Conservation (phyloP, 2,888 invertebrate species). For the Tenthredo distinguenda region DNA sequence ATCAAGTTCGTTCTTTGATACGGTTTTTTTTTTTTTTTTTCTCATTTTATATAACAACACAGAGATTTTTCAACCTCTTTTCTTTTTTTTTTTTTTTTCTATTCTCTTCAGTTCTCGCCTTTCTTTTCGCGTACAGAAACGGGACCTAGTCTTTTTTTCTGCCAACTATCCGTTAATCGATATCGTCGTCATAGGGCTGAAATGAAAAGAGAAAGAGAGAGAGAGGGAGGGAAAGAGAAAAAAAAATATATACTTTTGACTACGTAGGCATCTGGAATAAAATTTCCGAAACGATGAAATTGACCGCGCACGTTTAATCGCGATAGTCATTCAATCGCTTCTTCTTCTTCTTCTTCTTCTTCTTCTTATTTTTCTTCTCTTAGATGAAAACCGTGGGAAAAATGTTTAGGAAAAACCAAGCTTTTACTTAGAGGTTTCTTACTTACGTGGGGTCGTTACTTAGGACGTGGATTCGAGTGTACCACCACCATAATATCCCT, state of each 20-base stretch:
- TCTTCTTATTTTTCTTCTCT: background rate
- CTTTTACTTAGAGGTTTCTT: background rate
- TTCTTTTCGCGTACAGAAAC: background rate
- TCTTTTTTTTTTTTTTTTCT: background rate
- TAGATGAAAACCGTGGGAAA: background rate
- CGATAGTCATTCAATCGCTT: background rate
- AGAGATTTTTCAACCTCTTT: background rate
- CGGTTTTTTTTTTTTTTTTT: background rate
- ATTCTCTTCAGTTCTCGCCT: too few relatives aligned
- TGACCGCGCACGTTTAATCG: background rate
- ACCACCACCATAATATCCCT: too few relatives aligned
- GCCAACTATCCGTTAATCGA: slow-evolving; percentile 2
- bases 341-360: background rate
- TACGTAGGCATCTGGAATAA: background rate
- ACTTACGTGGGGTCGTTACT: background rate
- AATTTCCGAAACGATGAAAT: background rate
- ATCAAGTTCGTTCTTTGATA: background rate
- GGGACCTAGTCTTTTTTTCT: background rate
- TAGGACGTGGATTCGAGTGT: background rate
- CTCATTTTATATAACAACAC: too few relatives aligned
- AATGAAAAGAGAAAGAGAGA: too few relatives aligned
- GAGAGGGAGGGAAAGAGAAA: background rate
- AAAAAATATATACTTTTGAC: background rate
- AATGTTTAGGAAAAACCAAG: background rate
- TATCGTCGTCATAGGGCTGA: background rate